Evolutionary conservation across 2,888 invertebrate genomes (phyloP).

Genomic region (Tetranychus piercei): DNA sequence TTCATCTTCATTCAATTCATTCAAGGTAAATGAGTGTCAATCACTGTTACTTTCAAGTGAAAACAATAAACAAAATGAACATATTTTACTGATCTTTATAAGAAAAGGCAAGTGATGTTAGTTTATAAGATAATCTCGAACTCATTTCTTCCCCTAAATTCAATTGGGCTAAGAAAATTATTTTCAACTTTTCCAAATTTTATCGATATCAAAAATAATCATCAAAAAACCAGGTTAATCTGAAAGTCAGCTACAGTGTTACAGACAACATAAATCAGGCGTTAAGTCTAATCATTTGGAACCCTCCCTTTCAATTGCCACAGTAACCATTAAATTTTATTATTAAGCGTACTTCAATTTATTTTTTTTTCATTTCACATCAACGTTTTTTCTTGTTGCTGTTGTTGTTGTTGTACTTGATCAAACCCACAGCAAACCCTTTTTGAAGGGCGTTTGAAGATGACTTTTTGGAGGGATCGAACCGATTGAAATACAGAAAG

Average conservation of each 20-base stretch:
- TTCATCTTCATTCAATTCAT: neutral
- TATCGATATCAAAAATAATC: neutral
- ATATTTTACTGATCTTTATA: neutral
- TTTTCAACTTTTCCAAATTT: neutral
- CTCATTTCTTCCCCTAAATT: no score
- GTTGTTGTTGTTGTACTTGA: neutral
- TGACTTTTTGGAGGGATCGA: neutral
- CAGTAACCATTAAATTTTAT: neutral
- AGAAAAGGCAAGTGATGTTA: no score
- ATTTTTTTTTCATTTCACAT: neutral
- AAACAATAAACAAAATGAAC: neutral
- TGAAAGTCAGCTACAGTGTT: neutral
- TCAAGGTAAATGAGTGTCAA: neutral
- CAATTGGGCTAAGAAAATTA: no score
- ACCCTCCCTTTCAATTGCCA: slow-evolving; percentile 1
- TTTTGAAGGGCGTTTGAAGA: neutral
- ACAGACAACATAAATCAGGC: neutral
- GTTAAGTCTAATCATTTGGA: neutral
- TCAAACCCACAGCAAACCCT: neutral
- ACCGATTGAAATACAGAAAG: no score
- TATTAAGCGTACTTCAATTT: neutral
- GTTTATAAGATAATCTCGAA: no score
- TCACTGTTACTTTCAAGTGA: neutral
- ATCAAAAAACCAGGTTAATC: neutral
- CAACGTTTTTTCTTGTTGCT: neutral